phyloP scores from a whole-genome alignment of 2,888 invertebrate species.

The Sycophila texana region DNA sequence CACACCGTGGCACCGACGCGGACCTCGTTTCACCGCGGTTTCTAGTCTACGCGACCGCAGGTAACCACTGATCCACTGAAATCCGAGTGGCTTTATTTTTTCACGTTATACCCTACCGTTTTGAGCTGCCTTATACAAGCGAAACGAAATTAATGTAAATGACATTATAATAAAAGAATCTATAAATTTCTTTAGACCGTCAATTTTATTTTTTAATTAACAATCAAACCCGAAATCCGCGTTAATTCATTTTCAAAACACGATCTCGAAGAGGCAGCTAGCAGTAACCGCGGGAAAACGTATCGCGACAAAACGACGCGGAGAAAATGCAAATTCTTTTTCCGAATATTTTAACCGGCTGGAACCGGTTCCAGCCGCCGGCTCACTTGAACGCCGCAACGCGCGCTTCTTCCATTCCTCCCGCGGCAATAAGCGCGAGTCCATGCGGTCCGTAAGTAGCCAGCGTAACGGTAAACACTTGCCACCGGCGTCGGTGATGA shows the following conservation, averaged over 20 bases:
- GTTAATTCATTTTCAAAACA: too few relatives aligned
- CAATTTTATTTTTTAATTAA: too few relatives aligned
- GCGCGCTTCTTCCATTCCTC: neutral
- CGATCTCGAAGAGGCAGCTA: too few relatives aligned
- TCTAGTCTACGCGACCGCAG: neutral
- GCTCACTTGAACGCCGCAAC: too few relatives aligned
- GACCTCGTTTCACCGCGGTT: neutral
- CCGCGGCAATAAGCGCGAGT: neutral
- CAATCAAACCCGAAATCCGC: too few relatives aligned
- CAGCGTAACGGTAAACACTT: neutral
- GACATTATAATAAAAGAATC: too few relatives aligned
- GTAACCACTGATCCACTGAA: neutral
- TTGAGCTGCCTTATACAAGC: too few relatives aligned
- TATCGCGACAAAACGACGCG: too few relatives aligned
- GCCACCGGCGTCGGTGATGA: neutral
- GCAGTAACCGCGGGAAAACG: too few relatives aligned
- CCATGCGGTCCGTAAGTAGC: neutral
- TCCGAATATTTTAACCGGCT: neutral
- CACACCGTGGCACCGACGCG: neutral
- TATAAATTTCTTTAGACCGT: too few relatives aligned
- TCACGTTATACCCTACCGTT: too few relatives aligned
- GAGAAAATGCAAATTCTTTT: conserved; percentile 7
- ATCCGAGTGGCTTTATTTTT: neutral
- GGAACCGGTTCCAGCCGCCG: conserved; percentile 6
- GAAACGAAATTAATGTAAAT: too few relatives aligned